These are phyloP conservation scores for Delia radicum DNA, from an alignment of 1,140 invertebrate species.

Conservation along the genomic window DNA sequence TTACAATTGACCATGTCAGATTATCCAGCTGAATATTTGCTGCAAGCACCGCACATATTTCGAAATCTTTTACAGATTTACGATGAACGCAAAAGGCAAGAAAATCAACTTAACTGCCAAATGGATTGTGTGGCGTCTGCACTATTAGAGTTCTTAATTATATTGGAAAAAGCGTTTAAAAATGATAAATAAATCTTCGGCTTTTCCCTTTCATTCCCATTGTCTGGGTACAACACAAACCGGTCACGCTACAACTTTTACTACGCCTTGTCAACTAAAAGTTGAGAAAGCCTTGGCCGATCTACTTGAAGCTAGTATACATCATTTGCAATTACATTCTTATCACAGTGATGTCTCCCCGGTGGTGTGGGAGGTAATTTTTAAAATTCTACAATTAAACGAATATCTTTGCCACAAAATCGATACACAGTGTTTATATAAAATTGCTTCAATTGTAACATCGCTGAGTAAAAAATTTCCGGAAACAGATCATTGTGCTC, in stretches of 20 bases:
- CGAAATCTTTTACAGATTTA: conserved; percentile 39
- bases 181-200: neutral
- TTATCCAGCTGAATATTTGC: conserved; percentile 47
- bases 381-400: neutral
- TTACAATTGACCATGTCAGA: conserved; percentile 41
- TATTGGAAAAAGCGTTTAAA: neutral
- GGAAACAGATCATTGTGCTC: neutral
- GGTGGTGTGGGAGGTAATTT: neutral
- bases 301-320: neutral
- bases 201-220: neutral
- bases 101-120: neutral
- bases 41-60: conserved; percentile 44
- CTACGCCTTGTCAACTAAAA: neutral
- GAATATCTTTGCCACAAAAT: neutral
- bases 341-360: neutral
- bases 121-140: neutral
- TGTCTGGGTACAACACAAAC: neutral
- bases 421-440: neutral
- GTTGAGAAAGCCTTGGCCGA: neutral
- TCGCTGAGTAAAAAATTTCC: neutral
- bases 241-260: neutral
- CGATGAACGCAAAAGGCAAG: neutral
- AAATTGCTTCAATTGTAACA: neutral
- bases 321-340: neutral
- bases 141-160: neutral